Percentiles rank a stretch among this genome's conserved stretches.
Conservation (phyloP, 2,888 invertebrate genomes). For the Drosophila monieri region DNA sequence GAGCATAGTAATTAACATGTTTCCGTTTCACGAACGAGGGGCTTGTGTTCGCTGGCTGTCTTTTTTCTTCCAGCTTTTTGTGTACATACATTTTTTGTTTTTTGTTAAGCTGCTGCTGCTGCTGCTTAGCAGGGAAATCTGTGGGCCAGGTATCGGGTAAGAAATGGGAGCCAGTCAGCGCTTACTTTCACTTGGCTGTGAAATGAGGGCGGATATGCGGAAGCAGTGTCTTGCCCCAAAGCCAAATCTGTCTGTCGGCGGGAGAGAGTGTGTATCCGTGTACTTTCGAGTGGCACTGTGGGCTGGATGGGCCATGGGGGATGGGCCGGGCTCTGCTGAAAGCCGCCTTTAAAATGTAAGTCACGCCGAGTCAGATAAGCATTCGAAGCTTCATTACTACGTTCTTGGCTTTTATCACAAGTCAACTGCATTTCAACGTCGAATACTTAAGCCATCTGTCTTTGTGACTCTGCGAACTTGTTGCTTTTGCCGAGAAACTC, state of each 20-base stretch:
- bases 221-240: conserved; percentile 51
- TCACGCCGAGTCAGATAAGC: conserved; percentile 70
- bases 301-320: neutral
- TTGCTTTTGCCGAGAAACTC: conserved; percentile 43
- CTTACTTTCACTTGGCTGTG: conserved; percentile 67
- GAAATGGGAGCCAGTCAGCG: conserved; percentile 51
- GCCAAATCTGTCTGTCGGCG: conserved; percentile 25
- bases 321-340: conserved; percentile 44
- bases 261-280: conserved; percentile 10
- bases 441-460: conserved; percentile 49
- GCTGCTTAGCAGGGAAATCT: conserved; percentile 51
- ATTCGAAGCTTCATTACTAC: conserved; percentile 69
- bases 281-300: neutral
- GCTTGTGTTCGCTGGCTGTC: conserved; percentile 11
- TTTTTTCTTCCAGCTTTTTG: conserved; percentile 5
- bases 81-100: conserved; percentile 12
- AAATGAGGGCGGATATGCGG: conserved; percentile 70
- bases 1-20: conserved; percentile 82
- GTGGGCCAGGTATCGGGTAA: conserved; percentile 29
- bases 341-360: conserved; percentile 72
- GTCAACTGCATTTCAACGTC: conserved; percentile 54
- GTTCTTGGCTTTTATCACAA: conserved; percentile 58
- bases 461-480: conserved; percentile 48
- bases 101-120: conserved; percentile 43
- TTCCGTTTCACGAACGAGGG: conserved; percentile 73